Base-by-base conservation (phyloP, 2,888 invertebrate species). In the Neuroscelio doddi region DNA sequence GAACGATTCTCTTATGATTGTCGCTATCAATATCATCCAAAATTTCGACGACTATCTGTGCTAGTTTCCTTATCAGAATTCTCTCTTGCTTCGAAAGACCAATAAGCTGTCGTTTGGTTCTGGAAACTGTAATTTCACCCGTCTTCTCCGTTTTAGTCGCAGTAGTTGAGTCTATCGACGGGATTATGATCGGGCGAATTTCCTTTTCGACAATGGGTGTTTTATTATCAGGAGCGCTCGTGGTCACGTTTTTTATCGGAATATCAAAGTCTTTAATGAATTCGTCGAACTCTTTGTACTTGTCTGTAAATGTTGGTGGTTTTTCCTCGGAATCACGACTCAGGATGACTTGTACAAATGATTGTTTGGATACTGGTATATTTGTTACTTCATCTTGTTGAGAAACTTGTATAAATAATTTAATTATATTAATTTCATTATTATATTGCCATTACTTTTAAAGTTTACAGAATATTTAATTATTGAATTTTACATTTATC, bases 1-100 rank as follows among this genome's bases (percentile, higher is more conserved):
- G 72, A 8, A 88, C 80, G 0, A 87, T 76, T 47, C 87, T 79
- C 68, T 85, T 87, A 4, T 82, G 77, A 61, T 86, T 80, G 71
- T 88, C 87, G 5, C 81, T 80, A 71, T 88, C 88, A 46, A 85
- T 80, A n/a, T 85, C 80, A 69, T 88, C 88, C 24, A 89, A 72
- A 5, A 85, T 84, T 3, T 82, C 73, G 1, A 86, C 81, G 1
- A 86, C 88, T 58, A 85, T 85, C 58, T 86, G 81, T 1, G 88
- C 87, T 47, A 88, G 76, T 69, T 83, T 79, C 30, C 78, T 67
- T 2, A 85, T 69, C 3, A 78, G 57, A 21, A 70, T 69, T 46
- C 70, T 75, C 44, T 82, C 80, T 1, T 52, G 30, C 1, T 70
- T 68, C 9, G 69, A 46, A 1, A 71, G 69, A 32, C 66, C 66